phyloP scores from a whole-genome alignment of 2,113 vertebrate genomes.

The Cephalopholis sonnerati region DNA sequence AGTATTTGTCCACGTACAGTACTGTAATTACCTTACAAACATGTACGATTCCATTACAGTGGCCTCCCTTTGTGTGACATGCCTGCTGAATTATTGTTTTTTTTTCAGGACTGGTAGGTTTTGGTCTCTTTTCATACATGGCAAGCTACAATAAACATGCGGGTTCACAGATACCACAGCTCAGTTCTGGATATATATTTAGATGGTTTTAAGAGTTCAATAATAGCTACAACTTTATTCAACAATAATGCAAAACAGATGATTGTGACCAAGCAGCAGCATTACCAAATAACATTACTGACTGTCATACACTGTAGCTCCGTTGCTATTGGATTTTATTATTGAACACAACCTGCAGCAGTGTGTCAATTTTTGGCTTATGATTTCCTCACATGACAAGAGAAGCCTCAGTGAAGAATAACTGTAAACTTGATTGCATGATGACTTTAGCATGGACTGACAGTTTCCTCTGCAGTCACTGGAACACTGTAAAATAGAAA shows the following conservation, averaged over 20 bases:
- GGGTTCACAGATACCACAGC: background rate
- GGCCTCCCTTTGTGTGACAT: constrained; percentile 11
- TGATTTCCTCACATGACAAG: background rate
- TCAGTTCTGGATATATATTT: background rate
- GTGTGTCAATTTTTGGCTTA: background rate
- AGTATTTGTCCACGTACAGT: constrained; percentile 19
- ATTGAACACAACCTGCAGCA: background rate
- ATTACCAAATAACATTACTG: background rate
- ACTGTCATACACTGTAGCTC: background rate
- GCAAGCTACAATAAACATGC: constrained; percentile 1
- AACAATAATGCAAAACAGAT: background rate
- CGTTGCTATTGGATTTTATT: background rate
- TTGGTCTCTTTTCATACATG: background rate
- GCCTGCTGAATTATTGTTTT: background rate
- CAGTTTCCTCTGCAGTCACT: background rate
- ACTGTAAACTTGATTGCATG: background rate
- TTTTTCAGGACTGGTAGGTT: background rate
- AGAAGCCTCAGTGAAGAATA: background rate
- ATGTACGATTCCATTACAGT: background rate
- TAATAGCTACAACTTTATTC: background rate
- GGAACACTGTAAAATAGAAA: background rate
- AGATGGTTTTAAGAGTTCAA: background rate
- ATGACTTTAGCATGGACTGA: background rate
- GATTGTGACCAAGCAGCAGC: constrained; percentile 1
- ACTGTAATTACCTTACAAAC: background rate